phyloP scores from a whole-genome alignment of 37 sponge, comb jelly and placozoan genomes.

The Beroe ovata region DNA sequence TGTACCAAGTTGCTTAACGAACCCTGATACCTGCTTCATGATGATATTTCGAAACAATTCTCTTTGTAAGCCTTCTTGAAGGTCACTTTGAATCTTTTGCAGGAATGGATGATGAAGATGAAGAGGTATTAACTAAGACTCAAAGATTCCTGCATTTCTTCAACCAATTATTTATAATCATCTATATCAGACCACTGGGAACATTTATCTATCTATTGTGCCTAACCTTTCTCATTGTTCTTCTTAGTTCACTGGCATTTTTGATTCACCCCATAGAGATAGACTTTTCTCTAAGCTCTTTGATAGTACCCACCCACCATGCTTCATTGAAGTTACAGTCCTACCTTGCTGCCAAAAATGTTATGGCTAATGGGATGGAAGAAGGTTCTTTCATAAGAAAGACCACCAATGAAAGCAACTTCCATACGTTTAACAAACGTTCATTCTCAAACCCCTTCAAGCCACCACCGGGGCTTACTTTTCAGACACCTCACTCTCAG shows the following conservation, averaged over 20 bases:
- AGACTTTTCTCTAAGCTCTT: conserved; percentile 60
- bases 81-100: too few species aligned
- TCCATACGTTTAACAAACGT: neutral
- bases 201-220: conserved; percentile 57
- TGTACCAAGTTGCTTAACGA: too few species aligned
- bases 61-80: too few species aligned
- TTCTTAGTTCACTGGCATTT: conserved; percentile 45
- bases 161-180: conserved; percentile 17
- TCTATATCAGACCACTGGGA: conserved; percentile 53
- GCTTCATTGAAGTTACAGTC: conserved; percentile 43
- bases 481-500: conserved; percentile 64
- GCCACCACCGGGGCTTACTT: conserved; percentile 43
- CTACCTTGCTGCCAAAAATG: conserved; percentile 60
- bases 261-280: conserved; percentile 54
- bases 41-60: too few species aligned
- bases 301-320: conserved; percentile 60
- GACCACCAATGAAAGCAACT: conserved; percentile 13
- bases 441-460: conserved; percentile 48
- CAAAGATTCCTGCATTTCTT: neutral
- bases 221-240: conserved; percentile 8
- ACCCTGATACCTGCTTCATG: too few species aligned
- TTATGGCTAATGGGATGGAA: conserved; percentile 64
- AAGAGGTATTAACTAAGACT: neutral
- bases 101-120: conserved; percentile 45
- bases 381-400: conserved; percentile 37